Conservation (phyloP, 1,140 invertebrate species). For the Procambarus clarkii region DNA sequence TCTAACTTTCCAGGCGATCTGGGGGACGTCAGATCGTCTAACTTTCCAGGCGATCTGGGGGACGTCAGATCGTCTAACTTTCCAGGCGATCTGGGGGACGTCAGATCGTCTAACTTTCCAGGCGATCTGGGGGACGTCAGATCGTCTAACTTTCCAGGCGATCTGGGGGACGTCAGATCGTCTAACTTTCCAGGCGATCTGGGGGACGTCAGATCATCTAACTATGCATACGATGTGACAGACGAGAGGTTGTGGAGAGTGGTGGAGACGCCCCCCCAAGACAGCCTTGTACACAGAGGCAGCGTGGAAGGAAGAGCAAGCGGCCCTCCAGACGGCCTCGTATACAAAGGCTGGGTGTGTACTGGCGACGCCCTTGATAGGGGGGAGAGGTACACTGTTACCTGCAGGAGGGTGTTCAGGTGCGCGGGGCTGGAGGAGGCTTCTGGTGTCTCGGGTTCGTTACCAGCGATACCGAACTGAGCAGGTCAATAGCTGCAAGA, state of each 20-base stretch:
- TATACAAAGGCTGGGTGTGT: conserved; percentile 3
- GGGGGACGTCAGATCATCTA: too few relatives aligned
- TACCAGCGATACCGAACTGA: conserved; percentile 62
- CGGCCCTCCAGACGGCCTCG: neutral
- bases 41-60: too few relatives aligned
- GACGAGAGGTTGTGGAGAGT: neutral
- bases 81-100: too few relatives aligned
- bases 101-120: too few relatives aligned
- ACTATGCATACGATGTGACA: neutral
- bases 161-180: too few relatives aligned
- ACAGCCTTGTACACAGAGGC: neutral
- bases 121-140: too few relatives aligned
- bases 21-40: too few relatives aligned
- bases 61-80: too few relatives aligned
- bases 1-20: too few relatives aligned
- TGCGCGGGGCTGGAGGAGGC: conserved; percentile 64
- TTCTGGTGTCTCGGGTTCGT: conserved; percentile 62
- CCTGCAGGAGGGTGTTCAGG: conserved; percentile 47
- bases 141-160: too few relatives aligned
- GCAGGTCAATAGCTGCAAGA: conserved; percentile 66
- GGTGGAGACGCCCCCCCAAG: neutral
- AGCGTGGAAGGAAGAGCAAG: neutral
- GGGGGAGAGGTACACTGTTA: conserved; percentile 42
- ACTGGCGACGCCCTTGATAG: conserved; percentile 2
- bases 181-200: too few relatives aligned